Conservation (phyloP, 2,113 vertebrate genomes). For the Madoqua kirkii region DNA sequence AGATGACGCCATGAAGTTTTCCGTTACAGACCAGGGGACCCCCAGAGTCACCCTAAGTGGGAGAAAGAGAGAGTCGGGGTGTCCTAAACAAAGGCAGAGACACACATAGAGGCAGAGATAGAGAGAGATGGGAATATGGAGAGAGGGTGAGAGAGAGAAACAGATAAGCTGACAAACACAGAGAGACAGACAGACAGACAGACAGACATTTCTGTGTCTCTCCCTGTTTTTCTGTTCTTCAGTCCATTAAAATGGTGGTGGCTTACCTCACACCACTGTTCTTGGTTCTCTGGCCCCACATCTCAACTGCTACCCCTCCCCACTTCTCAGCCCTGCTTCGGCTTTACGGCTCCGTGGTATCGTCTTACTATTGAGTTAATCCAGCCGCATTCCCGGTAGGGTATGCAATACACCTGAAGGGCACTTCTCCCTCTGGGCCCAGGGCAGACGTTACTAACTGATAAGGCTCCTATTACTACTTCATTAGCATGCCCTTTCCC, state of each 20-base stretch:
- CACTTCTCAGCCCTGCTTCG: background rate
- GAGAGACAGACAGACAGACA: background rate
- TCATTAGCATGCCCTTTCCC: background rate
- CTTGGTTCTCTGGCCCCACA: background rate
- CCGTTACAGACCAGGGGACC: slow-evolving; percentile 79
- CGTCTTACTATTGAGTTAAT: background rate
- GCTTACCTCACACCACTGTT: background rate
- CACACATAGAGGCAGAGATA: background rate
- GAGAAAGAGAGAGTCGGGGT: background rate
- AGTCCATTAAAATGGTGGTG: background rate
- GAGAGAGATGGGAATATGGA: background rate
- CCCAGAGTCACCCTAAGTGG: slow-evolving; percentile 79
- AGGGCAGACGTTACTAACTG: background rate
- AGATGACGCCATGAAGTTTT: slow-evolving; percentile 83
- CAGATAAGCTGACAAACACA: background rate
- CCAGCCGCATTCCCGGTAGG: background rate
- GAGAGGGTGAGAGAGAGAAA: background rate
- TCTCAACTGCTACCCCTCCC: background rate
- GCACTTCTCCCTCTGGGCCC: no score
- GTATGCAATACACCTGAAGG: accelerated
- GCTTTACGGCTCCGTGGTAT: background rate
- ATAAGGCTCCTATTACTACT: no score
- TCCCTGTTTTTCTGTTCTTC: background rate
- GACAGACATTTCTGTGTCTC: background rate
- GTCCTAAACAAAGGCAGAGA: background rate